These are phyloP conservation scores for Protonibea diacanthus DNA, from an alignment of 2,797 vertebrate species.

Conservation along the genomic window DNA sequence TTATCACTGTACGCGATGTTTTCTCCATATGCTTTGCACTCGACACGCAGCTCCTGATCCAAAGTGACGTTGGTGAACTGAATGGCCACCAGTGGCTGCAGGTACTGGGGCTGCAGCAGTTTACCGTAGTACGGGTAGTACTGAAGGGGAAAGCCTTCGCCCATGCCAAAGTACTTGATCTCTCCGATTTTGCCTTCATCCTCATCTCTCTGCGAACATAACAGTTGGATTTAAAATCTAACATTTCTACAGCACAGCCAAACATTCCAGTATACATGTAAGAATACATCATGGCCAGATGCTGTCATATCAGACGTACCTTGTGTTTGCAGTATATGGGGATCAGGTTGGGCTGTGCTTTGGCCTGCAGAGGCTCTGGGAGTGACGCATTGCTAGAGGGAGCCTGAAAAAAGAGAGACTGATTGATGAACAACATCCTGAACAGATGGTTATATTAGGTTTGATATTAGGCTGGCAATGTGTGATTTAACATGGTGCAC, in stretches of 20 bases:
- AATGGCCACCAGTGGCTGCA: slow-evolving; percentile 95
- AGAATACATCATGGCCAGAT: neutral
- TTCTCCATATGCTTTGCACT: slow-evolving; percentile 92
- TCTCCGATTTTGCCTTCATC: slow-evolving; percentile 84
- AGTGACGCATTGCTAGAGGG: slow-evolving; percentile 79
- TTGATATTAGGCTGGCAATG: neutral
- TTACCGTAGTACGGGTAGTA: slow-evolving; percentile 99
- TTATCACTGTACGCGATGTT: slow-evolving; percentile 97
- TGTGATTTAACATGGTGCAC: neutral
- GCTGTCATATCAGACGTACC: slow-evolving; percentile 77
- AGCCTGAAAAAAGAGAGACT: slow-evolving; percentile 79
- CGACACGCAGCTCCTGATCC: slow-evolving; percentile 89
- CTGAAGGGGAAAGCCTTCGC: slow-evolving; percentile 91
- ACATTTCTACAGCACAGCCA: neutral
- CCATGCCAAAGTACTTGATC: slow-evolving; percentile 90
- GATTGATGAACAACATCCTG: slow-evolving; percentile 8
- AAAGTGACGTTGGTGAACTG: slow-evolving; percentile 92
- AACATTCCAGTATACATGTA: neutral
- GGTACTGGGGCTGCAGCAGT: slow-evolving; percentile 91
- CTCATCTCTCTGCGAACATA: slow-evolving; percentile 86
- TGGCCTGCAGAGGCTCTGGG: slow-evolving; percentile 68
- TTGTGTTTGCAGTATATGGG: slow-evolving; percentile 91
- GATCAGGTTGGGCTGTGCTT: slow-evolving; percentile 79
- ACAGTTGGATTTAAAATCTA: neutral
- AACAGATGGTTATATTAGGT: neutral